Percentiles rank a stretch among this genome's conserved stretches.
Conservation (phyloP, 23 tunicate genomes). For the Styela clava region DNA sequence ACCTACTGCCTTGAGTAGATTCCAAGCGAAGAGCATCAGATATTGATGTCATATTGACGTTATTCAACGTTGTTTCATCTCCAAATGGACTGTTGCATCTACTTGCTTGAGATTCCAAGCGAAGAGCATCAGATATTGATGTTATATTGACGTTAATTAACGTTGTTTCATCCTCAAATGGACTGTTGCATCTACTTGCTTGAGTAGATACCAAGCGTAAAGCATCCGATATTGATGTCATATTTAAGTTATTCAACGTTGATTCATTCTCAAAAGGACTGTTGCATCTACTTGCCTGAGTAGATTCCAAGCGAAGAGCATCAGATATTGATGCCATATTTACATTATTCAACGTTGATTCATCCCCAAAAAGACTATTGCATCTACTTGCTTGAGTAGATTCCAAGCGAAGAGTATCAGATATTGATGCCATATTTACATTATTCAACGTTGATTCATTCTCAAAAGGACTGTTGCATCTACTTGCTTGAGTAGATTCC, state of each 20-base stretch:
- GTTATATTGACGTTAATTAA: background rate
- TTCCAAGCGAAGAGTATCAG: background rate
- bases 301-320: background rate
- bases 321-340: background rate
- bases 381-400: background rate
- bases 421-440: background rate
- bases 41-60: background rate
- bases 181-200: background rate
- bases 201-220: background rate
- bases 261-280: background rate
- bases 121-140: background rate
- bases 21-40: background rate
- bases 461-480: background rate
- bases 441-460: no score
- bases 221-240: background rate
- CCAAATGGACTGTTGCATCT: background rate
- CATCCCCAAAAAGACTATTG: background rate
- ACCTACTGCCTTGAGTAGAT: background rate
- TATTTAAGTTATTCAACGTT: no score
- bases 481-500: background rate
- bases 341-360: no score
- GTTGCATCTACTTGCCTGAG: background rate
- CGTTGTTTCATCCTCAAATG: background rate
- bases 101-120: background rate
- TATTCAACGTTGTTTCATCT: background rate